A percentile compares a stretch with the other conserved stretches of the same genome.
Conservation (phyloP, 2,113 vertebrate genomes). For the Sitta europaea region DNA sequence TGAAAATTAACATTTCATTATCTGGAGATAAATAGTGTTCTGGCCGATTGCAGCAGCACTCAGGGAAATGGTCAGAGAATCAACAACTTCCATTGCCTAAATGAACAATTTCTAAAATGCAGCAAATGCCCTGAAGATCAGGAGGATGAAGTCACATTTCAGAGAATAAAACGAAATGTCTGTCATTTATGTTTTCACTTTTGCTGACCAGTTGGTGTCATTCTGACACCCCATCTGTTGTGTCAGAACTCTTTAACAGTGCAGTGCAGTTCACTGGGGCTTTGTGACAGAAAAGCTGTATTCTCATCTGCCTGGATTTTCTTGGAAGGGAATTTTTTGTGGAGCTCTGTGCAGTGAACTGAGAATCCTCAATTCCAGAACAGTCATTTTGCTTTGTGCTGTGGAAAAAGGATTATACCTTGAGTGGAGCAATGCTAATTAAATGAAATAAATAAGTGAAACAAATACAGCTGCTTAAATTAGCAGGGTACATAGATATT, state of each 20-base stretch:
- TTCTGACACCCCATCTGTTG: slow-evolving; percentile 59
- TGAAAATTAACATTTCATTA: neutral
- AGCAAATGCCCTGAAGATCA: slow-evolving; percentile 27
- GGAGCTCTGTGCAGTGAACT: neutral
- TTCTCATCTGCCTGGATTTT: neutral
- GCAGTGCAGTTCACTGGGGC: neutral
- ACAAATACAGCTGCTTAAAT: neutral
- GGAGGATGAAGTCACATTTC: slow-evolving; percentile 45
- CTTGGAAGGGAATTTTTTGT: neutral
- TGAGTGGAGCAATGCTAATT: neutral
- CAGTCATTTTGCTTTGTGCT: neutral
- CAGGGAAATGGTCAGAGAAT: neutral
- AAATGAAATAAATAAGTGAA: neutral
- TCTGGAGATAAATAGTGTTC: neutral
- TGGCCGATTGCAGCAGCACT: neutral
- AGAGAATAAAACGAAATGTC: slow-evolving; percentile 35
- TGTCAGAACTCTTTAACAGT: slow-evolving; percentile 50
- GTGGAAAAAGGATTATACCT: neutral
- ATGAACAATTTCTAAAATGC: slow-evolving; percentile 16
- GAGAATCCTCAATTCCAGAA: neutral
- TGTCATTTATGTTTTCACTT: slow-evolving; percentile 14
- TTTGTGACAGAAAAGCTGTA: slow-evolving; percentile 9
- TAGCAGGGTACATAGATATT: neutral
- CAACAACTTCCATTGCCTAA: slow-evolving; percentile 21
- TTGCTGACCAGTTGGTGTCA: slow-evolving; percentile 18